phyloP scores from a whole-genome alignment of 2,888 invertebrate genomes.

The Drosophila colorata region DNA sequence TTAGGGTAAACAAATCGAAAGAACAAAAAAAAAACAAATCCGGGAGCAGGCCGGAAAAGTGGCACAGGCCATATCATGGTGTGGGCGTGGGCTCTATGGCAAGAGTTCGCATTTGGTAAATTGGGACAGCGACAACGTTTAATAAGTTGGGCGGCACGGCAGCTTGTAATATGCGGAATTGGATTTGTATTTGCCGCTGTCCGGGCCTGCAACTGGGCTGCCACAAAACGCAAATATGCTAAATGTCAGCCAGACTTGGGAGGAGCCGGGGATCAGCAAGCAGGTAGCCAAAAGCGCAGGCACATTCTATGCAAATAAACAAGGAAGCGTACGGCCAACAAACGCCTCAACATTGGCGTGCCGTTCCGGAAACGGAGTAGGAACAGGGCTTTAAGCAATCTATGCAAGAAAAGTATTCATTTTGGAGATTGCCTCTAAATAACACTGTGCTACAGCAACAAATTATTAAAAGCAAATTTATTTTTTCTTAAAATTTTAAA shows the following conservation, averaged over 20 bases:
- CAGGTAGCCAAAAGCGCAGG: constrained; percentile 53
- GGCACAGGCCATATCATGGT: constrained; percentile 44
- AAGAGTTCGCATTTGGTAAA: constrained; percentile 72
- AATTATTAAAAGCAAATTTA: no score
- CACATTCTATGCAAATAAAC: constrained; percentile 66
- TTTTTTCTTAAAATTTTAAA: no score
- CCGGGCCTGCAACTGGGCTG: constrained; percentile 57
- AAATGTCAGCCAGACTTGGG: constrained; percentile 68
- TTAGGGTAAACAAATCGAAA: no score
- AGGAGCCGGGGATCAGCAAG: no score
- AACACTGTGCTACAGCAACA: constrained; percentile 32
- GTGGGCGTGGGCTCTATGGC: constrained; percentile 12
- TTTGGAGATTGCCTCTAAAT: constrained; percentile 35
- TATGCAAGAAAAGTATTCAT: constrained; percentile 28
- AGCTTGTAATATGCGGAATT: constrained; percentile 75
- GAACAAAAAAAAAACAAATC: constrained; percentile 21
- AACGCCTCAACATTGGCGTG: constrained; percentile 63
- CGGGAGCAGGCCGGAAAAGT: constrained; percentile 29
- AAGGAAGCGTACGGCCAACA: constrained; percentile 41
- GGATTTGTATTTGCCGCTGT: constrained; percentile 61
- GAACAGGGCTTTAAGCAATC: constrained; percentile 54
- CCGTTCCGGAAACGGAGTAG: constrained; percentile 52
- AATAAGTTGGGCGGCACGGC: constrained; percentile 75
- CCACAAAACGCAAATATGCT: constrained; percentile 81
- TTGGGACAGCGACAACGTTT: constrained; percentile 78